Base-by-base conservation (phyloP, 2,797 vertebrate species). In the Phoxinus dragarum region DNA sequence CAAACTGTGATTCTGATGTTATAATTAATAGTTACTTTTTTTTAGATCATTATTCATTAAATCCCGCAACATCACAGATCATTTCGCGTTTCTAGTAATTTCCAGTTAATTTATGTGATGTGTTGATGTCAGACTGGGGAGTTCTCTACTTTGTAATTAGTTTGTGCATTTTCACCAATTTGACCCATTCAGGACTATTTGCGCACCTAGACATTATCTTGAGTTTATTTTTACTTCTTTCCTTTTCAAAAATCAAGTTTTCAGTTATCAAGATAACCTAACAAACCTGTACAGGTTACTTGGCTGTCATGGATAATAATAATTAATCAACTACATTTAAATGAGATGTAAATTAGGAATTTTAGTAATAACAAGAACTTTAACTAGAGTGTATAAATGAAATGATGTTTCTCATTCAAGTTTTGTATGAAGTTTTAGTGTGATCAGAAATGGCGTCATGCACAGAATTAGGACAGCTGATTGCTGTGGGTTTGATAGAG, bases 361-460 rank as follows among this genome's bases (percentile, higher is more conserved):
- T 9, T 10, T 4, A n/a, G 1, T 10, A n/a, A 10, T 61, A 27
- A 61, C 56, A 59, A n/a, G n/a, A 27, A 59, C 56, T 59, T 59
- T n/a, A 17, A 69, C 17, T 21, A 67, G 66, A 68, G 34, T 68
- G 17, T 40, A 40, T 40, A 21, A 38, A 69, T 38, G 89, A 92
- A 90, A 92, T 94, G 91, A 93, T 79, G 87, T 73, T 91, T 90
- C 87, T 92, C 91, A 87, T 80, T 66, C 86, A 91, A 89, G 88
- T 42, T 68, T 77, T 38, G 74, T 89, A 87, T 77, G 86, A 88
- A 84, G 80, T 75, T 86, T 86, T 85, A 90, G 86, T 91, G 71
- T 86, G 89, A 93, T 90, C 86, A 86, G 82, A 40, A 82, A 90
- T 92, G 64, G 67, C 82, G 88, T 93, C 90, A 91, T 91, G 68